phyloP scores from a whole-genome alignment of 1,140 invertebrate species.

The Colletes latitarsis region DNA sequence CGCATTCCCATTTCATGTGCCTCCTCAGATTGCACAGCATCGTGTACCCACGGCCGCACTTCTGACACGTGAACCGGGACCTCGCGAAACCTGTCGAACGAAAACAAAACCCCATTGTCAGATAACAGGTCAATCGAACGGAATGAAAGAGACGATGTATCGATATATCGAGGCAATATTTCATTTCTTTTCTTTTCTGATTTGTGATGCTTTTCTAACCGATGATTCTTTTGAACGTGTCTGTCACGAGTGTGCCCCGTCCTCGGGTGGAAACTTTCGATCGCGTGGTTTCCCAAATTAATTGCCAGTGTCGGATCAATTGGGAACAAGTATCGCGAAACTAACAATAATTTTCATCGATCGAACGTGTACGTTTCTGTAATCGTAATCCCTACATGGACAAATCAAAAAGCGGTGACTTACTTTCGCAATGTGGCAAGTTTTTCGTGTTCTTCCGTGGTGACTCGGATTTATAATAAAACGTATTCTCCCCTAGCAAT shows the following conservation, averaged over 20 bases:
- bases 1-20: slow-evolving; percentile 77
- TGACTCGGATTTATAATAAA: neutral
- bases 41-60: slow-evolving; percentile 72
- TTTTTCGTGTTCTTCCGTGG: slow-evolving; percentile 11
- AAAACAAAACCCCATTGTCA: slow-evolving; percentile 40
- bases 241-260: too few species aligned
- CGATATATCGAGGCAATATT: neutral
- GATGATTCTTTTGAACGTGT: too few species aligned
- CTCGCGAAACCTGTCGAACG: slow-evolving; percentile 44
- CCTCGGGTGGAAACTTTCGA: too few species aligned
- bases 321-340: neutral
- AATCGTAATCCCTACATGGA: neutral
- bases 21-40: slow-evolving; percentile 71
- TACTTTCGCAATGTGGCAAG: neutral
- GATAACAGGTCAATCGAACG: neutral
- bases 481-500: neutral
- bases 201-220: neutral
- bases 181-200: neutral
- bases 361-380: too few species aligned
- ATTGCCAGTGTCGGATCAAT: too few species aligned
- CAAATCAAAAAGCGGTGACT: neutral
- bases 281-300: neutral
- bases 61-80: slow-evolving; percentile 63
- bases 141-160: neutral
- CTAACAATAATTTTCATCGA: neutral